Evolutionary conservation across 2,113 vertebrate species (phyloP), one percentile per base, ranked within the genome.

Genomic region (Megalops atlanticus): DNA sequence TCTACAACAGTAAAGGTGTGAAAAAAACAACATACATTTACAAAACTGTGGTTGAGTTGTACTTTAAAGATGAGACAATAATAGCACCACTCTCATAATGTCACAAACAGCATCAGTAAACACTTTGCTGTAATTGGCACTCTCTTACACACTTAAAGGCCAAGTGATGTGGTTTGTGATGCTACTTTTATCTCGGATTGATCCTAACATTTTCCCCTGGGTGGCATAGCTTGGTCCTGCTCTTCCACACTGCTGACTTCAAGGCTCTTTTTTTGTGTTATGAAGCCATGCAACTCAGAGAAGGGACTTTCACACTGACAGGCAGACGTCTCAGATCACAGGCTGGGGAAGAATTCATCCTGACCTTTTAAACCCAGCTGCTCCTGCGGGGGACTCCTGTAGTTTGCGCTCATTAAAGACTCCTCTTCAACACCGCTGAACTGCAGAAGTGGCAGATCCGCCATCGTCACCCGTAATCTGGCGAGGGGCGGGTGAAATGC

Each of bases 291-390:
- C 49, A 38, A 36, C 2, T 36, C 27, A 54, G 21, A 77, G 8
- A n/a, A 1, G 33, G 38, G 40, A 15, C 21, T 41, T 76, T 5
- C 8, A 35, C 27, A n/a, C 21, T 76, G 40, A 43, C 40, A 35
- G 33, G 7, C 69, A 36, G 49, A 54, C 16, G 27, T 79, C 40
- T 21, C 43, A 49, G n/a, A 70, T 80, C 68, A 45, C 31, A 52
- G 49, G 80, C 27, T 38, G 38, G 41, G 52, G 21, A 81, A 40
- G 33, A 75, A 76, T 76, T 4, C 38, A 81, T 81, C 39, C 72
- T 81, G 2, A 24, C 52, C 36, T 75, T 68, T 76, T 76, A 45
- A n/a, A 31, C 74, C 21, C 35, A 27, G 45, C 43, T 36, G 47
- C 27, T 21, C 43, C 45, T 71, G 4, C 14, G 43, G 78, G 78